phyloP scores from a whole-genome alignment of 2,797 vertebrate genomes.

The Sebastolobus alascanus region DNA sequence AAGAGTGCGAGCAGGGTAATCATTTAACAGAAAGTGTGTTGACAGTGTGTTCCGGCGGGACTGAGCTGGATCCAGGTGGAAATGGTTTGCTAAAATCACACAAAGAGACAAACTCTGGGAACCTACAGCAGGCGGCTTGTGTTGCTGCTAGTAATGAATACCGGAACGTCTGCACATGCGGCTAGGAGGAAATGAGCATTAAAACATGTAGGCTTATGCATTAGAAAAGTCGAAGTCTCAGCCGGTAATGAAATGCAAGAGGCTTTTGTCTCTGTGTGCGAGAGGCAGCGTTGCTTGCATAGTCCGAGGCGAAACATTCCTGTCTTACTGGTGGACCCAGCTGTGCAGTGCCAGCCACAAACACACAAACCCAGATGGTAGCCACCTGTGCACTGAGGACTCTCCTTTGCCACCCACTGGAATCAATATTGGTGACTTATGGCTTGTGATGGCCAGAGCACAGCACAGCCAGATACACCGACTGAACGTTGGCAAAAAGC shows the following conservation, averaged over 20 bases:
- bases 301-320: slow-evolving; percentile 46
- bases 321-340: slow-evolving; percentile 53
- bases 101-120: slow-evolving; percentile 11
- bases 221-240: slow-evolving; percentile 36
- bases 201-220: slow-evolving; percentile 22
- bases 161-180: slow-evolving; percentile 21
- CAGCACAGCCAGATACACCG: slow-evolving; percentile 15
- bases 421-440: slow-evolving; percentile 64
- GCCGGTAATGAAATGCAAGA: slow-evolving; percentile 32
- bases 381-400: slow-evolving; percentile 70
- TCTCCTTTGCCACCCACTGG: slow-evolving; percentile 63
- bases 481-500: slow-evolving; percentile 5
- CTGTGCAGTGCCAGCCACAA: slow-evolving; percentile 49
- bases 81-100: slow-evolving; percentile 22
- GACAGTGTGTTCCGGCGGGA: slow-evolving; percentile 29
- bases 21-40: slow-evolving; percentile 48
- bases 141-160: slow-evolving; percentile 25
- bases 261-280: slow-evolving; percentile 15
- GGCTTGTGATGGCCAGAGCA: slow-evolving; percentile 25
- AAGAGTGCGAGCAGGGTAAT: slow-evolving; percentile 21
- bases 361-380: slow-evolving; percentile 60
- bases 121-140: slow-evolving; percentile 5
- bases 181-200: slow-evolving; percentile 10
- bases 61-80: slow-evolving; percentile 33
- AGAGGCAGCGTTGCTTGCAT: slow-evolving; percentile 5